Conservation (phyloP, 1,140 invertebrate genomes). For the Cardiocondyla obscurior region DNA sequence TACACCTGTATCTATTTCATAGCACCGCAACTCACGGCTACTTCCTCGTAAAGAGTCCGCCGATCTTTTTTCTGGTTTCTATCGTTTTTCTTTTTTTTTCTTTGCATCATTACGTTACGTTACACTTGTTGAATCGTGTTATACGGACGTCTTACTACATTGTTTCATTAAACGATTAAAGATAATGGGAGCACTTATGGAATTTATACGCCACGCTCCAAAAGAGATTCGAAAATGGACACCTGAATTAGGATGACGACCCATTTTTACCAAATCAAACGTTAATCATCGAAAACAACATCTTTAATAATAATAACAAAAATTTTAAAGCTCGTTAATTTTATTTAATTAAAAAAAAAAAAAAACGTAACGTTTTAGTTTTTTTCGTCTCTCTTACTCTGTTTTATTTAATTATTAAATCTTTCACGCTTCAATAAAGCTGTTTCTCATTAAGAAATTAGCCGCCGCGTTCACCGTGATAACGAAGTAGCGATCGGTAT, state of each 20-base stretch:
- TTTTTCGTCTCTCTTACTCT: background rate
- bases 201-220: conserved; percentile 17
- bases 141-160: background rate
- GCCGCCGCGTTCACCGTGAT: background rate
- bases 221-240: conserved; percentile 5
- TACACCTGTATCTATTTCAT: conserved; percentile 9
- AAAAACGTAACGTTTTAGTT: background rate
- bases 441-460: background rate
- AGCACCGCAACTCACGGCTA: background rate
- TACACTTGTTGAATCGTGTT: conserved; percentile 25
- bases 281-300: background rate
- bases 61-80: background rate
- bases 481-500: background rate
- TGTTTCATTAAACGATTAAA: conserved; percentile 13
- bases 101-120: conserved; percentile 31
- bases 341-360: no score
- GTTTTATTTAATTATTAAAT: conserved; percentile 1
- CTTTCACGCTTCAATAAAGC: background rate
- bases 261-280: background rate
- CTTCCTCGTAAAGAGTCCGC: conserved; percentile 1
- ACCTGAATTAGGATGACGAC: background rate
- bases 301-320: background rate
- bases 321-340: no score
- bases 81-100: conserved; percentile 20
- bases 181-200: background rate